Evolutionary conservation across 2,888 invertebrate genomes (phyloP).

Genomic region (Lacanobia wlatinum): DNA sequence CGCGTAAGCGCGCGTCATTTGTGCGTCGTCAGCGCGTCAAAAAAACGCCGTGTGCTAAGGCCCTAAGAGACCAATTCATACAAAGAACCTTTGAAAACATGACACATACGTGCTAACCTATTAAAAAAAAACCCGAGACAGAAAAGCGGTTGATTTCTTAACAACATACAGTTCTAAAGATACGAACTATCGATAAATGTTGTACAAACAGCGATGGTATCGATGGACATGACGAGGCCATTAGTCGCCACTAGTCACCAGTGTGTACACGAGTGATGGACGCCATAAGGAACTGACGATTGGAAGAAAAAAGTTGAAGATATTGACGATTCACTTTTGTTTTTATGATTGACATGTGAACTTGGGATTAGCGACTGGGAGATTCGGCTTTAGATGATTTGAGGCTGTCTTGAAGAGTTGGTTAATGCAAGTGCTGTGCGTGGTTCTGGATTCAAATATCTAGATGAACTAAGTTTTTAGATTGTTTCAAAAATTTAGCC

Average conservation of each 20-base stretch:
- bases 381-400: not conserved
- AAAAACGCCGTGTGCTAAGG: too few relatives aligned
- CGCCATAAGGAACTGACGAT: conserved; percentile 18
- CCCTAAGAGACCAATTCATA: not conserved
- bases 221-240: conserved; percentile 58
- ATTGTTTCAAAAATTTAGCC: too few relatives aligned
- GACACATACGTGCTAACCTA: conserved; percentile 1
- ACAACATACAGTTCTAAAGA: conserved; percentile 44
- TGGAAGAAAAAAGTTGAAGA: conserved; percentile 3
- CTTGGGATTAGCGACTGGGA: not conserved
- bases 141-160: conserved; percentile 40
- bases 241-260: conserved; percentile 59
- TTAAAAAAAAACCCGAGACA: conserved; percentile 4
- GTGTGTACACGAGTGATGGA: conserved; percentile 35
- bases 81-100: not conserved
- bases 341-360: conserved; percentile 13
- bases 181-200: conserved; percentile 58
- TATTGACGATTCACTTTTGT: not conserved
- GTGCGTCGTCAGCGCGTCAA: too few relatives aligned
- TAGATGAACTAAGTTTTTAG: too few relatives aligned
- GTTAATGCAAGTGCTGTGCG: too few relatives aligned
- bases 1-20: too few relatives aligned
- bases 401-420: not conserved
- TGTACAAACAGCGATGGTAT: conserved; percentile 68
- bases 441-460: too few relatives aligned